A percentile compares a stretch with the other conserved stretches of the same genome.
Conservation (phyloP, 2,113 vertebrate genomes). For the Syrrhaptes paradoxus region DNA sequence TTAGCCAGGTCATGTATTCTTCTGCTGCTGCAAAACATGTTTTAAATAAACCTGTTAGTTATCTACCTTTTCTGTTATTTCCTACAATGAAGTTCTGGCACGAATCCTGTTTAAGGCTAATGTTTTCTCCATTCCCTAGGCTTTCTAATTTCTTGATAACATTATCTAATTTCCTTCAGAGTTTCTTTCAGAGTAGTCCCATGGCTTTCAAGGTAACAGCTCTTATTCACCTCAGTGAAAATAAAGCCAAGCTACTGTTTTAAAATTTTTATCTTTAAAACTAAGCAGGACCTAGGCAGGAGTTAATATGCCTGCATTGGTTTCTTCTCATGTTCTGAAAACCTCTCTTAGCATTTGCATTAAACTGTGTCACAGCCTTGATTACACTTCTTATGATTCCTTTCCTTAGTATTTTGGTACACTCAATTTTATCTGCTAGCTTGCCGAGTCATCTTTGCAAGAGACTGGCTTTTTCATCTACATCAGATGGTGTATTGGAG, state of each 20-base stretch:
- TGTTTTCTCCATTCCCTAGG: slow-evolving; percentile 41
- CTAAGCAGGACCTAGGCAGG: background rate
- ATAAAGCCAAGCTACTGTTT: background rate
- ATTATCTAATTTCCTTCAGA: slow-evolving; percentile 65
- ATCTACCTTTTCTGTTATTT: slow-evolving; percentile 60
- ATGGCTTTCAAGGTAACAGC: slow-evolving; percentile 27
- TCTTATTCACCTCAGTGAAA: background rate
- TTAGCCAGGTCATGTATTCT: slow-evolving; percentile 40
- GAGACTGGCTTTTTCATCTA: background rate
- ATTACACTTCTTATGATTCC: background rate
- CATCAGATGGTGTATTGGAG: background rate
- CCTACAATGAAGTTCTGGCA: slow-evolving; percentile 51
- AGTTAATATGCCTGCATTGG: background rate
- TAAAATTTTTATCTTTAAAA: background rate
- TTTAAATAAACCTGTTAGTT: slow-evolving; percentile 35
- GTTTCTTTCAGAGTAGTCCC: slow-evolving; percentile 29
- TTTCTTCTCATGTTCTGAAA: slow-evolving; percentile 15
- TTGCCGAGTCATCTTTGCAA: background rate
- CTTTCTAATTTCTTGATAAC: slow-evolving; percentile 29
- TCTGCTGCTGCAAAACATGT: background rate
- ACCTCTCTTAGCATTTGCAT: background rate
- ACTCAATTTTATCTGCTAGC: background rate
- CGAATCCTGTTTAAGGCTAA: background rate
- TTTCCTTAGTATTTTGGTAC: background rate
- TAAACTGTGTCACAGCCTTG: background rate